Evolutionary conservation across 2,888 invertebrate species (phyloP), one percentile per base, ranked within the genome.

Genomic region (Microdon myrmicae): DNA sequence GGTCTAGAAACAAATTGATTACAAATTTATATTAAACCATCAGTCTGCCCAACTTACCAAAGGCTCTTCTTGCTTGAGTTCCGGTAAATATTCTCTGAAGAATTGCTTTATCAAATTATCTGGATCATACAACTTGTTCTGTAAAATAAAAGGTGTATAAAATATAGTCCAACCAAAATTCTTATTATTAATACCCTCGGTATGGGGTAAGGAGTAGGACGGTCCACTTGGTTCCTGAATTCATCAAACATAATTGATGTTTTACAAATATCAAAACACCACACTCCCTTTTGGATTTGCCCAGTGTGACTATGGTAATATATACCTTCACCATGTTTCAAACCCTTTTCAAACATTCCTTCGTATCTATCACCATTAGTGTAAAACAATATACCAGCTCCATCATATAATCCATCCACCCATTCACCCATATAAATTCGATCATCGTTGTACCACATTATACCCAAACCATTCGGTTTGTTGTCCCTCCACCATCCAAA

Each of bases 261-360:
- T 48, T 73, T 75, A 12, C 73, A 77, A 12, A 72, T 56, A 55
- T 72, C 74, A 22, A 73, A 69, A 26, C 71, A 70, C 79, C 79
- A 79, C 55, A 77, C 72, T 3, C 79, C 79, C 38, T 79, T 79
- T 58, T 79, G 79, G 10, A 77, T 67, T 39, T 80, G 79, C 1
- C 79, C 79, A 1, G 76, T 78, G 17, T 72, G 68, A 67, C 69
- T 71, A 41, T 79, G 79, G 48, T 75, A 75, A 41, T 72, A 80
- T 14, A 74, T 64, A 8, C 79, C 79, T 51, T 79, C 78, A 2
- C 80, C 79, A 51, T 76, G 75, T 59, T 80, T 80, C 28, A 69
- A 68, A 2, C 76, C 79, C 2, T 74, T 68, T 2, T 73, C 71
- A 53, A 76, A 79, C 19, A 72, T 68, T 6, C 79, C 79, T 55